Conservation (phyloP, 1,140 invertebrate genomes). For the Trichonephila clavata region DNA sequence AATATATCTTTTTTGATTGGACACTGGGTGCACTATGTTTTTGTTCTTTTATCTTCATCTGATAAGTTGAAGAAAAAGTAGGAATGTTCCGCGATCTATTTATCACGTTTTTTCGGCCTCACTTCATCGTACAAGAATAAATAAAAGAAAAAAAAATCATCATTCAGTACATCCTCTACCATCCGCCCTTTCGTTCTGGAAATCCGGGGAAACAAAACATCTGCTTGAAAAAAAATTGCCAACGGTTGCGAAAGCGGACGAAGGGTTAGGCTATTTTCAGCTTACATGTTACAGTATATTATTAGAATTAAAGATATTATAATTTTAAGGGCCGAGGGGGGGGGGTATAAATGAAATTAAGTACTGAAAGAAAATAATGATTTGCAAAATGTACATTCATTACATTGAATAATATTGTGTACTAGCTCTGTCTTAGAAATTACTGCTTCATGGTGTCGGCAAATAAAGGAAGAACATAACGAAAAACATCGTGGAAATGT, state of each 20-base stretch:
- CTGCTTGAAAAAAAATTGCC: background rate
- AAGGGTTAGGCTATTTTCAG: background rate
- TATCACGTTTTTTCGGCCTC: background rate
- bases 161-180: background rate
- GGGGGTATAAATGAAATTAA: too few relatives aligned
- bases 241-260: background rate
- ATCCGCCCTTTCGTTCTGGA: background rate
- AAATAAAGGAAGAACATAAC: too few relatives aligned
- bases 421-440: too few relatives aligned
- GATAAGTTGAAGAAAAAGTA: background rate
- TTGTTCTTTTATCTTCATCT: background rate
- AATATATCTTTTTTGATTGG: background rate
- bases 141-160: background rate
- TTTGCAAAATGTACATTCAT: too few relatives aligned
- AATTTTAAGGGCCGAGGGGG: too few relatives aligned
- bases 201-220: conserved; percentile 11
- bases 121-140: background rate
- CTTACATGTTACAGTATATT: too few relatives aligned
- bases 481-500: too few relatives aligned
- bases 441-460: too few relatives aligned
- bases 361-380: too few relatives aligned
- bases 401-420: too few relatives aligned
- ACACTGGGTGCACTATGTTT: background rate
- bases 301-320: too few relatives aligned
- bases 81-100: background rate